Evolutionary conservation across 2,888 invertebrate species (phyloP).

Genomic region (Drosophila neoperkinsi): DNA sequence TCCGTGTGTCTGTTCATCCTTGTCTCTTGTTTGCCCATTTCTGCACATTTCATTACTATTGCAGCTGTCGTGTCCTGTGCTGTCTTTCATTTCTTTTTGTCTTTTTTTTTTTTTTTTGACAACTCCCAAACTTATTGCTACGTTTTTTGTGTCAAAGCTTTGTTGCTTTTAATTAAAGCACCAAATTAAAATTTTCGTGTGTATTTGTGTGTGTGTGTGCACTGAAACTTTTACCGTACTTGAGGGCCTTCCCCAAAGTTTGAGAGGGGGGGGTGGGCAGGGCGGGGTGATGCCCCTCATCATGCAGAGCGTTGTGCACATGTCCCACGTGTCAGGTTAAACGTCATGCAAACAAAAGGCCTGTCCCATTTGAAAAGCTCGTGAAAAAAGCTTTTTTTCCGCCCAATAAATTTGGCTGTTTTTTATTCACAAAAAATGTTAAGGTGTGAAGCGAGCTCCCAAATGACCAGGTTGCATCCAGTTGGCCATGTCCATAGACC

Average conservation of each 20-base stretch:
- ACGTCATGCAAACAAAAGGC: constrained; percentile 77
- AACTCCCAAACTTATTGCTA: constrained; percentile 23
- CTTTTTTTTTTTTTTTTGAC: constrained; percentile 3
- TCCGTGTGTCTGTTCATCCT: not conserved
- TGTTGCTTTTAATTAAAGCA: constrained; percentile 76
- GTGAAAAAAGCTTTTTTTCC: constrained; percentile 70
- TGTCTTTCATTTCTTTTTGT: not conserved
- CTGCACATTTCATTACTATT: constrained; percentile 28
- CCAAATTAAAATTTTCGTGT: constrained; percentile 67
- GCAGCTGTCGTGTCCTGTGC: constrained; percentile 11
- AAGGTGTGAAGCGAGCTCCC: constrained; percentile 49
- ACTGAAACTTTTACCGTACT: constrained; percentile 51
- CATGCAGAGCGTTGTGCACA: constrained; percentile 53
- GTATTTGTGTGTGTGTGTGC: constrained; percentile 27
- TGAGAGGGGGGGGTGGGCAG: not conserved
- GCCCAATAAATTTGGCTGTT: constrained; percentile 66
- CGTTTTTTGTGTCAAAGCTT: constrained; percentile 54
- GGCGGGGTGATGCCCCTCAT: constrained; percentile 10
- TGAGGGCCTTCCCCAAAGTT: not conserved
- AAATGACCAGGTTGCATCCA: constrained; percentile 56
- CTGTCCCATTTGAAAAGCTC: constrained; percentile 52
- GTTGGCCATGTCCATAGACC: constrained; percentile 5
- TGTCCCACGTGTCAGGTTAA: constrained; percentile 75
- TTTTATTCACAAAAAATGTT: constrained; percentile 45
- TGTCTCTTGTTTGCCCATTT: constrained; percentile 12